phyloP scores from a whole-genome alignment of 2,888 invertebrate genomes.

The Drymonia ruficornis region DNA sequence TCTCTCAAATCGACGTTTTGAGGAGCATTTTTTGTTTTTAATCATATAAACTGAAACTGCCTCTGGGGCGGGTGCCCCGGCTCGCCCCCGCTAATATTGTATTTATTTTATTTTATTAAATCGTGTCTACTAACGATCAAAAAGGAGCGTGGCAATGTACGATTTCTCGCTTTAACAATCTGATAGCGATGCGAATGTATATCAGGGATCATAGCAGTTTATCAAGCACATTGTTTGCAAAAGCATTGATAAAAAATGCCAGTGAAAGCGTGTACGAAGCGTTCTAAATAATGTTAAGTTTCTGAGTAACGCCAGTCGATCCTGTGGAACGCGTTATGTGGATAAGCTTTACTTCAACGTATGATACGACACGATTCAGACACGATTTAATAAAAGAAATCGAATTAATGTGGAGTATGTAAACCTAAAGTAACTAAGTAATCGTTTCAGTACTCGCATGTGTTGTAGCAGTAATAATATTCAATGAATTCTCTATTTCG shows the following conservation, averaged over 20 bases:
- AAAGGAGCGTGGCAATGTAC: constrained; percentile 36
- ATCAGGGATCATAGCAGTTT: constrained; percentile 58
- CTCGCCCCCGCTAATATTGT: too few relatives aligned
- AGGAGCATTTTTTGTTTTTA: too few relatives aligned
- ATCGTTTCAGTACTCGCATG: too few relatives aligned
- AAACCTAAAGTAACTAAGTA: too few relatives aligned
- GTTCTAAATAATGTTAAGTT: constrained; percentile 43
- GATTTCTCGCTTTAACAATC: constrained; percentile 51
- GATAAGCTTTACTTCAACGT: not conserved
- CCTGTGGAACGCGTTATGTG: constrained; percentile 24
- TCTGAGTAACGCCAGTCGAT: constrained; percentile 34
- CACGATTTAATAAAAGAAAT: not conserved
- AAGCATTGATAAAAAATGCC: constrained; percentile 68
- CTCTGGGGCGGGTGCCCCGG: too few relatives aligned
- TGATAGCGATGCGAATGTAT: constrained; percentile 54
- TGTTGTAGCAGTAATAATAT: too few relatives aligned
- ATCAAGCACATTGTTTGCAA: constrained; percentile 68
- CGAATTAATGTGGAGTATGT: too few relatives aligned
- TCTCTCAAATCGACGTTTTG: too few relatives aligned
- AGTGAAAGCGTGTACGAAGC: constrained; percentile 63
- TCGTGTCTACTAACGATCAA: constrained; percentile 14
- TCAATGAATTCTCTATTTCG: too few relatives aligned
- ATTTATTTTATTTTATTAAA: too few relatives aligned
- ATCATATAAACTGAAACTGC: too few relatives aligned
- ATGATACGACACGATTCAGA: not conserved